Conservation (phyloP, 1,140 invertebrate species). For the Thaumetopoea pityocampa region DNA sequence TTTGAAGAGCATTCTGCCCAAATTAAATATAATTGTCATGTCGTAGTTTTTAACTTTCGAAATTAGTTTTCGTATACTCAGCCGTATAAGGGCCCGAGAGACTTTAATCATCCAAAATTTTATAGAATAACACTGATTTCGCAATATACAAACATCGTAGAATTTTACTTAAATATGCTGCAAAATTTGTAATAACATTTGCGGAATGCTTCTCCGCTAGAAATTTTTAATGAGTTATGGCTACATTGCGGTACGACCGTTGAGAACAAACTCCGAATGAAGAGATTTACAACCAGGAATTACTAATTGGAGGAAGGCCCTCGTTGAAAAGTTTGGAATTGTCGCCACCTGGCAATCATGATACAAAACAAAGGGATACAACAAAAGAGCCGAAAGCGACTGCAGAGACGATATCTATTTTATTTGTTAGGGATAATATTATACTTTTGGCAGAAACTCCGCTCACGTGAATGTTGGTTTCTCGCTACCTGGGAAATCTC, state of each 20-base stretch:
- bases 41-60: no score
- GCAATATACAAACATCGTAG: conserved; percentile 9
- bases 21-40: no score
- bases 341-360: conserved; percentile 40
- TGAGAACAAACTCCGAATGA: conserved; percentile 24
- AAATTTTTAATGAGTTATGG: conserved; percentile 38
- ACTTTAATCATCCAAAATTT: conserved; percentile 11
- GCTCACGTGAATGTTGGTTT: no score
- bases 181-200: conserved; percentile 33
- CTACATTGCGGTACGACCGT: conserved; percentile 9
- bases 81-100: conserved; percentile 10
- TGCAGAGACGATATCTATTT: conserved; percentile 24
- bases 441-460: no score
- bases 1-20: no score
- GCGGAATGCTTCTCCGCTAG: conserved; percentile 25
- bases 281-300: conserved; percentile 38
- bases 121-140: conserved; percentile 16
- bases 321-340: conserved; percentile 40
- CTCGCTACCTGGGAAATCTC: no score
- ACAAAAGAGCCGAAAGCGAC: conserved; percentile 33
- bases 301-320: conserved; percentile 38
- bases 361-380: conserved; percentile 32
- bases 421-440: no score
- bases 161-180: conserved; percentile 12
- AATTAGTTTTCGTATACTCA: conserved; percentile 2